Conservation (phyloP, 2,888 invertebrate species). For the Amphipyra berbera region DNA sequence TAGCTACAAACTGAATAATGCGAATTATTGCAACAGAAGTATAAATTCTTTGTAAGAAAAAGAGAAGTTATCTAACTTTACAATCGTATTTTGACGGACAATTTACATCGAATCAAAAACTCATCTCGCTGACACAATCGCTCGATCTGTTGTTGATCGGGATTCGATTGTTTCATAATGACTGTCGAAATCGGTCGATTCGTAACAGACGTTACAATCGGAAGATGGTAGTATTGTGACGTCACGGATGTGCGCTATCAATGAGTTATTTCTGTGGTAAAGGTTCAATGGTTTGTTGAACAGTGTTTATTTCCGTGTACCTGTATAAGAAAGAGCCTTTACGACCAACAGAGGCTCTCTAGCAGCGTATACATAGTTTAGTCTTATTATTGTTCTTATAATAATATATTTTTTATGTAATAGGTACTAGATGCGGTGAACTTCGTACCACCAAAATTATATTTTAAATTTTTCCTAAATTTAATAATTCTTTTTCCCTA, state of each 20-base stretch:
- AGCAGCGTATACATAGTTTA: no score
- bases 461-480: no score
- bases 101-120: constrained; percentile 63
- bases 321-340: background rate
- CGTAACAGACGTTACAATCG: constrained; percentile 54
- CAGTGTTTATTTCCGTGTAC: background rate
- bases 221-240: constrained; percentile 55
- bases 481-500: no score
- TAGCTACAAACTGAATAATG: background rate
- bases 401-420: no score
- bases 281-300: background rate
- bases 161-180: constrained; percentile 70
- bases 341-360: background rate
- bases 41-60: constrained; percentile 21
- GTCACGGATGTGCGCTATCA: constrained; percentile 32
- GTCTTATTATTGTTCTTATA: no score
- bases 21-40: constrained; percentile 7
- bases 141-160: constrained; percentile 61
- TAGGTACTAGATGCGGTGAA: no score
- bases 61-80: constrained; percentile 33
- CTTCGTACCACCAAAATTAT: no score
- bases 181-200: constrained; percentile 60
- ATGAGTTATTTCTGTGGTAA: constrained; percentile 9
- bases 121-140: constrained; percentile 69
- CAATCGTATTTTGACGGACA: constrained; percentile 38